A percentile compares a stretch with the other conserved stretches of the same genome.
Evolutionary conservation across 1,140 invertebrate species (phyloP).

Genomic region (Magallana gigas): DNA sequence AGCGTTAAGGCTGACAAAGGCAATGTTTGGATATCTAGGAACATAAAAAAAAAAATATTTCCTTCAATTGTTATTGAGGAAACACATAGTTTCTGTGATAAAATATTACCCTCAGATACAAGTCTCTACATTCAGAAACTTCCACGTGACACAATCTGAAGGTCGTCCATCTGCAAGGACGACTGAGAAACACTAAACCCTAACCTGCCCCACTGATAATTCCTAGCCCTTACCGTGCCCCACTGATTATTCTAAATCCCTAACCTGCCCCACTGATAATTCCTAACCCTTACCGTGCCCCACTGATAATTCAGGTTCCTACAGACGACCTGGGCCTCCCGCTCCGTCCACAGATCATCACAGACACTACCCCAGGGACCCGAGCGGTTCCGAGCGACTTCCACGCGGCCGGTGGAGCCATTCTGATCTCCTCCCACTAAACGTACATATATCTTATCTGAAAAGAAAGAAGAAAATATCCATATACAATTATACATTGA

Average conservation of each 20-base stretch:
- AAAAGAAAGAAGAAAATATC: neutral
- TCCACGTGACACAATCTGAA: no score
- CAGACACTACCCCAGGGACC: conserved; percentile 68
- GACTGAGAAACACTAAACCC: no score
- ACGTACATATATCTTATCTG: conserved; percentile 43
- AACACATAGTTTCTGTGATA: no score
- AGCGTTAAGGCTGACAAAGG: no score
- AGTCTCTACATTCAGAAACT: no score
- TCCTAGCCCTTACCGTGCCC: conserved; percentile 58
- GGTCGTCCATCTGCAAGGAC: no score
- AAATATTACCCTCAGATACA: no score
- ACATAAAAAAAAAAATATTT: no score
- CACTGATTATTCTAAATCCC: conserved; percentile 24
- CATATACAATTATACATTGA: neutral
- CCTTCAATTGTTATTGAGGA: no score
- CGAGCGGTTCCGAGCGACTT: conserved; percentile 61
- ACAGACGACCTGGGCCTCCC: conserved; percentile 68
- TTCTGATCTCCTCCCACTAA: conserved; percentile 54
- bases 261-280: neutral
- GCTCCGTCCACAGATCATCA: conserved; percentile 64
- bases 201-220: neutral
- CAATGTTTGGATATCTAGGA: no score
- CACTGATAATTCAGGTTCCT: conserved; percentile 59
- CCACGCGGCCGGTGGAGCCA: conserved; percentile 65
- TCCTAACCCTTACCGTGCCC: conserved; percentile 61